A percentile compares a stretch with the other conserved stretches of the same genome.
Evolutionary conservation across 2,113 vertebrate genomes (phyloP).

Genomic region (Lagopus leucura): DNA sequence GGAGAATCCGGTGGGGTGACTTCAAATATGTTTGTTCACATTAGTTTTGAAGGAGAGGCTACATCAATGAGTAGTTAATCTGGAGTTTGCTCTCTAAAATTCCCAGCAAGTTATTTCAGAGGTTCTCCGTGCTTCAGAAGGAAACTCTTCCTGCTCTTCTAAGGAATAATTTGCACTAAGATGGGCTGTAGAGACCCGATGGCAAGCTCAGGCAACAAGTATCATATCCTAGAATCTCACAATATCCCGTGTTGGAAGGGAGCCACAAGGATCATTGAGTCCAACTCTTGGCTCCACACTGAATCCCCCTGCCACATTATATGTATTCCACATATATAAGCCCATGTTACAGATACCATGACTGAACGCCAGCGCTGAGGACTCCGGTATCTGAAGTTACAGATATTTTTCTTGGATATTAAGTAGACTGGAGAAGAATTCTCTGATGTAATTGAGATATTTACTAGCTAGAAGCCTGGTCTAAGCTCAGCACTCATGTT

Average conservation of each 20-base stretch:
- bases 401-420: not conserved
- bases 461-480: not conserved
- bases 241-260: no score
- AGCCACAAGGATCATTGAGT: no score
- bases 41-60: not conserved
- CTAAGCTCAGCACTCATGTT: not conserved
- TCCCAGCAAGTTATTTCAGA: not conserved
- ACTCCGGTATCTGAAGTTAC: not conserved
- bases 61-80: not conserved
- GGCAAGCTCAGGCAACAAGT: not conserved
- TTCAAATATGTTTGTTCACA: not conserved
- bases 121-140: not conserved
- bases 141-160: not conserved
- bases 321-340: no score
- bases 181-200: not conserved
- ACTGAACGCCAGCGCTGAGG: no score
- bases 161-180: not conserved
- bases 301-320: no score
- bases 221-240: no score
- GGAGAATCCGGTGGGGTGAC: not conserved
- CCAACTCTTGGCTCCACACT: no score
- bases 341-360: no score
- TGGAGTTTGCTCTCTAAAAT: not conserved
- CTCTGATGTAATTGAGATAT: not conserved
- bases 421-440: not conserved